These are phyloP conservation scores for Vombatus ursinus DNA, from an alignment of 2,113 vertebrate species.

Conservation along the genomic window DNA sequence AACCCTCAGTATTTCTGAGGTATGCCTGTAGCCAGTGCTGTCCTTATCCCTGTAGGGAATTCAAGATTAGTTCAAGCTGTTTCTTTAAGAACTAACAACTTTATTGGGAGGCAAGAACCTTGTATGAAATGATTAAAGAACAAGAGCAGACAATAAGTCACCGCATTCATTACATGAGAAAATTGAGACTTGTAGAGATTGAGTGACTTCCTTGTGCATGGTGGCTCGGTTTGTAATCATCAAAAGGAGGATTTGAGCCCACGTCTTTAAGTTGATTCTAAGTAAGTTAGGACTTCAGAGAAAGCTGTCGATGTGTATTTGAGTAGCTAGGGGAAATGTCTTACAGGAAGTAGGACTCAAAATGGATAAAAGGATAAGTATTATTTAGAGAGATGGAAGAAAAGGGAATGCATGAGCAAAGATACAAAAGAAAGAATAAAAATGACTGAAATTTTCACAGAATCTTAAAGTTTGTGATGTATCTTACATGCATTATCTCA, in stretches of 20 bases:
- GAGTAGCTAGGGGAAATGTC: not conserved
- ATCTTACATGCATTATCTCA: not conserved
- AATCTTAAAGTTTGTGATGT: not conserved
- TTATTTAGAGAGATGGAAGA: not conserved
- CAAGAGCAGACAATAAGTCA: not conserved
- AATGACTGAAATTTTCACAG: not conserved
- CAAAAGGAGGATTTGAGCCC: not conserved
- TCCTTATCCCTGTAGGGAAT: not conserved
- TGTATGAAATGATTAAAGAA: not conserved
- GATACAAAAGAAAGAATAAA: not conserved
- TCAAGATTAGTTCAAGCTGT: not conserved
- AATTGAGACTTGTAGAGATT: not conserved
- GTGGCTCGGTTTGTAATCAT: not conserved
- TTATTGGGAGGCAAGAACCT: not conserved
- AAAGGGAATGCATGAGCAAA: not conserved
- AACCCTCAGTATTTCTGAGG: not conserved
- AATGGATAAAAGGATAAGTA: not conserved
- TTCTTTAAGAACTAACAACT: not conserved
- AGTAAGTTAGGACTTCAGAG: constrained; percentile 2
- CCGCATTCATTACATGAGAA: not conserved
- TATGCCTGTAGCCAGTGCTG: not conserved
- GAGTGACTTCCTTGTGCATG: not conserved
- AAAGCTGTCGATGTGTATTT: not conserved
- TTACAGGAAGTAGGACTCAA: constrained; percentile 6
- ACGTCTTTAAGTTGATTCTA: not conserved